Base-by-base conservation (phyloP, 2,888 invertebrate species). In the Temnothorax unifasciatus region DNA sequence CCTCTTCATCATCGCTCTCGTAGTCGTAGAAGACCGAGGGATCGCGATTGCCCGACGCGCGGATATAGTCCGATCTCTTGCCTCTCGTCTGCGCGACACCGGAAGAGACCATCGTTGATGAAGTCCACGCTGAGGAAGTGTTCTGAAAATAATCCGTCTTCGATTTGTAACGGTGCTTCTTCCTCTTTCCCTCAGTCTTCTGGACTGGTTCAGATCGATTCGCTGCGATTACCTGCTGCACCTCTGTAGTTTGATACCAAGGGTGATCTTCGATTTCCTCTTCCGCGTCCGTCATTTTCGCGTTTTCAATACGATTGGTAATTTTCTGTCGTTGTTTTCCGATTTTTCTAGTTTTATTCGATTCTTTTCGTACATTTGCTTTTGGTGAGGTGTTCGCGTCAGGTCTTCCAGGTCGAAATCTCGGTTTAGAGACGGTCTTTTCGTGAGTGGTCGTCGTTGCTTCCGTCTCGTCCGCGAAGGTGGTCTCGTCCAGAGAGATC, bases 401-500 rank as follows among this genome's bases (percentile, higher is more conserved):
- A 18, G 34, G 18, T 44, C 6, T 71, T 8, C 13, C 18, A 21
- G 21, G 8, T 71, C 4, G 77, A 18, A 57, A 44, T 57, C 11
- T 71, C 21, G 44, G 15, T 34, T 34, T 57, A 13, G 57, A 3
- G 15, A 54, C 44, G 6, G n/a, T 77, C 11, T n/a, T n/a, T 18
- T 25, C 1, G 1, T 0, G 38, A 11, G 8, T 29, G 1, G 47
- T 8, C 9, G 44, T 54, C 41, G 63, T 68, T 6, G 25, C 47
- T 6, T 52, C 44, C 2, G 76, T 85, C 8, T 88, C 84, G 0
- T 86, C 83, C 0, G 63, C 41, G 1, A 85, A 64, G 0, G 82
- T 89, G 13, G n/a, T n/a, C 11, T 66, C 89, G 29, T 85, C 88
- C 5, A 89, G 34, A n/a, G 34, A 34, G 11, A 86, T n/a, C 52